These are phyloP conservation scores for Aphis craccivora DNA, from an alignment of 1,140 invertebrate genomes.

Conservation along the genomic window DNA sequence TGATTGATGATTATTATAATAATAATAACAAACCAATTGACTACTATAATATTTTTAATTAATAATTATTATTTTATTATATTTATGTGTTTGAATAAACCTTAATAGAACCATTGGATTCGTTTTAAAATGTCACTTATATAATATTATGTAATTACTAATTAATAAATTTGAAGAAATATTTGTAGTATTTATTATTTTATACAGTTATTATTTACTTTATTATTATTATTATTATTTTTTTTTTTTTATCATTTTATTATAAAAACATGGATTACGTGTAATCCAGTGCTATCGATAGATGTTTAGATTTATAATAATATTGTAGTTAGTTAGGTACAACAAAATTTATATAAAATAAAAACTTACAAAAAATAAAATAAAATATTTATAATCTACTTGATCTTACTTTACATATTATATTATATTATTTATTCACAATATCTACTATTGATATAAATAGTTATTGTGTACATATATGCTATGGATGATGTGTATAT, in stretches of 20 bases:
- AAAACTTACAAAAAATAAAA: conserved; percentile 29
- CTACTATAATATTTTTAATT: conserved; percentile 41
- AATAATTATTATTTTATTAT: conserved; percentile 39
- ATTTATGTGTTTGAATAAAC: conserved; percentile 31
- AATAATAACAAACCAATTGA: conserved; percentile 17
- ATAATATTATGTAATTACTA: conserved; percentile 38
- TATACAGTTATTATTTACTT: conserved; percentile 37
- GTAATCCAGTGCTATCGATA: background rate
- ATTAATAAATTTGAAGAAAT: conserved; percentile 30
- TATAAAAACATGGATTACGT: background rate
- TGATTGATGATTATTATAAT: conserved; percentile 35
- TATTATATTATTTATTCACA: background rate
- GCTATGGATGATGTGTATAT: background rate
- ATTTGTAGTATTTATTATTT: conserved; percentile 48
- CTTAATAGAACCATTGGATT: background rate
- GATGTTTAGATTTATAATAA: conserved; percentile 32
- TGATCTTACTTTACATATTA: conserved; percentile 1
- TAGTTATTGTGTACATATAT: background rate
- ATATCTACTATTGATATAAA: background rate
- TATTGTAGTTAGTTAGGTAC: conserved; percentile 43
- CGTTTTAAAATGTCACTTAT: conserved; percentile 33
- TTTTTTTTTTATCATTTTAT: conserved; percentile 40
- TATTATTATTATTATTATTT: conserved; percentile 23
- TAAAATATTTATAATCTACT: conserved; percentile 29
- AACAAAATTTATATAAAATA: conserved; percentile 45